Evolutionary conservation across 2,797 vertebrate genomes (phyloP).

Genomic region (Podarcis siculus): DNA sequence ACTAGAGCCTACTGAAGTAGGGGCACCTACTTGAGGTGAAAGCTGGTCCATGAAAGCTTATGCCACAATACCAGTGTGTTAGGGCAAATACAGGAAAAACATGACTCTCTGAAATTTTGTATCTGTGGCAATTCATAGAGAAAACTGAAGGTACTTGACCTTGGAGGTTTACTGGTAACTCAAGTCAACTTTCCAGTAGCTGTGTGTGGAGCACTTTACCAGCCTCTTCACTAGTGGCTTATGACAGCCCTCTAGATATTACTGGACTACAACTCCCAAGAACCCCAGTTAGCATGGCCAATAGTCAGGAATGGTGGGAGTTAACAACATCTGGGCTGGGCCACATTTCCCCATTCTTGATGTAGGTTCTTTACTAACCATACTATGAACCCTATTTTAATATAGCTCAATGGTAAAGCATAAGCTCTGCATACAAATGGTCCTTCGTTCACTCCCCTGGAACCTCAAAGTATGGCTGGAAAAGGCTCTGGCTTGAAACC

Average conservation of each 20-base stretch:
- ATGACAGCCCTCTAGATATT: too few species aligned
- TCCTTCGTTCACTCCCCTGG: too few species aligned
- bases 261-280: too few species aligned
- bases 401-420: not conserved
- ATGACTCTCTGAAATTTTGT: too few species aligned
- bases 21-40: not conserved
- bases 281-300: too few species aligned
- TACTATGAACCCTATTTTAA: not conserved
- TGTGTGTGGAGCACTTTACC: too few species aligned
- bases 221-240: too few species aligned
- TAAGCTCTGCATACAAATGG: not conserved
- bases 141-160: not conserved
- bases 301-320: too few species aligned
- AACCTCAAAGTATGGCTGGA: not conserved
- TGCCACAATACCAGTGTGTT: not conserved
- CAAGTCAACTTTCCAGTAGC: not conserved
- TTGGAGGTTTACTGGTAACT: not conserved
- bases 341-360: too few species aligned
- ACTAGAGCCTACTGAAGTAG: not conserved
- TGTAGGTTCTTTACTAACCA: not conserved
- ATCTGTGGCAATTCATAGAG: not conserved
- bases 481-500: not conserved
- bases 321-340: too few species aligned
- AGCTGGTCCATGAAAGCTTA: not conserved
- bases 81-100: not conserved